Evolutionary conservation across 2,797 vertebrate species (phyloP).

Genomic region (Megaceryle alcyon): DNA sequence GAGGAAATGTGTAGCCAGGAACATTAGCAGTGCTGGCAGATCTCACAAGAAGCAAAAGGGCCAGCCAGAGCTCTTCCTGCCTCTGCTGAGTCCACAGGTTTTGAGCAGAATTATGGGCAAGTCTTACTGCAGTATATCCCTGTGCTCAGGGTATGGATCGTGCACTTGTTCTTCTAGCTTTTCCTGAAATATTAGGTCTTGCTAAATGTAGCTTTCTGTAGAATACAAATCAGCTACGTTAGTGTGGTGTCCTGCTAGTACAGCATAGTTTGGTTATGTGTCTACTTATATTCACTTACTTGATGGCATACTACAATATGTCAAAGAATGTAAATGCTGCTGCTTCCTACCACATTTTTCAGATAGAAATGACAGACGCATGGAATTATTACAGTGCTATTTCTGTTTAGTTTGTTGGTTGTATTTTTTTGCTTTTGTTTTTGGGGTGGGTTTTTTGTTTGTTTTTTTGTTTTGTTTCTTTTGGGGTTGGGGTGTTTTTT

Average conservation of each 20-base stretch:
- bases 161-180: neutral
- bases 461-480: too few species aligned
- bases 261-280: neutral
- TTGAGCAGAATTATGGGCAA: conserved; percentile 18
- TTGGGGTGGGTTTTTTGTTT: too few species aligned
- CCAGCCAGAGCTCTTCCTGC: neutral
- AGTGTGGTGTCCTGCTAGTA: neutral
- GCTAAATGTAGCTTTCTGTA: neutral
- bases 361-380: neutral
- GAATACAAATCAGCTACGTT: neutral
- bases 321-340: neutral
- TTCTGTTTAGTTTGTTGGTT: neutral
- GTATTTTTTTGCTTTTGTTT: too few species aligned
- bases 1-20: neutral
- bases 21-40: neutral
- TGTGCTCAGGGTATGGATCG: neutral
- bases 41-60: neutral
- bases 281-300: neutral
- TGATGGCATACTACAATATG: neutral
- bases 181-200: conserved; percentile 16
- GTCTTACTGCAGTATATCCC: conserved; percentile 7
- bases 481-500: too few species aligned
- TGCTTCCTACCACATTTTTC: neutral
- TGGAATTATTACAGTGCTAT: neutral
- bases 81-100: conserved; percentile 27